Evolutionary conservation across 2,113 vertebrate species (phyloP).

Genomic region (Barbus barbus): DNA sequence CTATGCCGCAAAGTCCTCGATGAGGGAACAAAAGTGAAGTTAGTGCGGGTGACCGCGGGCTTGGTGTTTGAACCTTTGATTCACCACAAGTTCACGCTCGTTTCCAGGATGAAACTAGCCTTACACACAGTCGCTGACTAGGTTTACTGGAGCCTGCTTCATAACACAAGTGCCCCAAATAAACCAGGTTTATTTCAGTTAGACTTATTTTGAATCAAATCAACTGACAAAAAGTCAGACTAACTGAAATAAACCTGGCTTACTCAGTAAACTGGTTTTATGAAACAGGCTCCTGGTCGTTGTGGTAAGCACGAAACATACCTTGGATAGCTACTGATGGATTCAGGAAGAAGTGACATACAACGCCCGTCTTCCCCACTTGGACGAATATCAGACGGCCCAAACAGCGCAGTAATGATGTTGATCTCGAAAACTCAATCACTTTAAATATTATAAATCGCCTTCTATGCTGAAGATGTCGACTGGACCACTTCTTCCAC

Average conservation of each 20-base stretch:
- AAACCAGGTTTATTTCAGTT: too few relatives aligned
- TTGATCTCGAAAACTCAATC: background rate
- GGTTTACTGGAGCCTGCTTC: too few relatives aligned
- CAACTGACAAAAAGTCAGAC: too few relatives aligned
- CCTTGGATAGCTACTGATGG: background rate
- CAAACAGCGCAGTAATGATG: background rate
- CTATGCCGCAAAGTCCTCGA: background rate
- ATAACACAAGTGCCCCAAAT: too few relatives aligned
- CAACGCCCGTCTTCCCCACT: background rate
- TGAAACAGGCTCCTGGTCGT: too few relatives aligned
- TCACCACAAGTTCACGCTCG: background rate
- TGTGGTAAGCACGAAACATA: constrained; percentile 15
- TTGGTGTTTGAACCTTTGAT: background rate
- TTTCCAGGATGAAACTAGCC: constrained; percentile 1
- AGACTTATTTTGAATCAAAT: too few relatives aligned
- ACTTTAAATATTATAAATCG: background rate
- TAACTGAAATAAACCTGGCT: too few relatives aligned
- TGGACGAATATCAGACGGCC: background rate
- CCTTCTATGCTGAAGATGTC: constrained; percentile 69
- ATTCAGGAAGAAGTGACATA: background rate
- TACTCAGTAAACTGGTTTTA: too few relatives aligned
- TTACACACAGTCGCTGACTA: background rate
- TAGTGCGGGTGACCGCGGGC: background rate
- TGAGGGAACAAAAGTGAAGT: too few relatives aligned
- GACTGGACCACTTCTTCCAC: constrained; percentile 56